Evolutionary conservation across 2,888 invertebrate species (phyloP).

Genomic region (Pyrocoelia pectoralis): DNA sequence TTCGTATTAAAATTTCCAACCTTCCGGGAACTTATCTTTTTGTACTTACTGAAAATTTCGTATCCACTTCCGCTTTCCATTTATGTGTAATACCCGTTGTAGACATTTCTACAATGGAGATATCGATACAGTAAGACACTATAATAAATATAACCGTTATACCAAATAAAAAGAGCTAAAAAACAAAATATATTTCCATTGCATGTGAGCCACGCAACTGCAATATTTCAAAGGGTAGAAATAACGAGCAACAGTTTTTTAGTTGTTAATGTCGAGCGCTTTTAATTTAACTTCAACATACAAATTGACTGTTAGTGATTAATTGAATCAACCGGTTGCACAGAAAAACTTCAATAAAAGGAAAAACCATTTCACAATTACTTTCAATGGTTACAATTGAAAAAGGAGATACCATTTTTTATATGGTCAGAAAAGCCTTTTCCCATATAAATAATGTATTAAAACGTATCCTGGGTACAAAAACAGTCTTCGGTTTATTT

Average conservation of each 20-base stretch:
- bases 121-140: too few species aligned
- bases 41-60: too few species aligned
- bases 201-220: too few species aligned
- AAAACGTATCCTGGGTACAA: not conserved
- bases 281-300: not conserved
- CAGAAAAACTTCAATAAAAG: conserved; percentile 1
- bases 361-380: not conserved
- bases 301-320: not conserved
- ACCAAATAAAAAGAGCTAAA: too few species aligned
- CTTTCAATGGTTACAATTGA: not conserved
- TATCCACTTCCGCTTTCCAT: too few species aligned
- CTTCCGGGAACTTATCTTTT: too few species aligned
- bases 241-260: not conserved
- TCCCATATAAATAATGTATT: not conserved
- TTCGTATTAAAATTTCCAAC: too few species aligned
- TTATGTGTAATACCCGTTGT: too few species aligned
- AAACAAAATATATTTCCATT: too few species aligned
- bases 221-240: too few species aligned
- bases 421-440: not conserved
- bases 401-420: not conserved
- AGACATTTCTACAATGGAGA: too few species aligned
- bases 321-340: conserved; percentile 1
- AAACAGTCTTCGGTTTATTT: not conserved
- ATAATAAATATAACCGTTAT: too few species aligned
- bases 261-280: not conserved